phyloP scores from a whole-genome alignment of 1,140 invertebrate genomes.

The Vanessa tameamea region DNA sequence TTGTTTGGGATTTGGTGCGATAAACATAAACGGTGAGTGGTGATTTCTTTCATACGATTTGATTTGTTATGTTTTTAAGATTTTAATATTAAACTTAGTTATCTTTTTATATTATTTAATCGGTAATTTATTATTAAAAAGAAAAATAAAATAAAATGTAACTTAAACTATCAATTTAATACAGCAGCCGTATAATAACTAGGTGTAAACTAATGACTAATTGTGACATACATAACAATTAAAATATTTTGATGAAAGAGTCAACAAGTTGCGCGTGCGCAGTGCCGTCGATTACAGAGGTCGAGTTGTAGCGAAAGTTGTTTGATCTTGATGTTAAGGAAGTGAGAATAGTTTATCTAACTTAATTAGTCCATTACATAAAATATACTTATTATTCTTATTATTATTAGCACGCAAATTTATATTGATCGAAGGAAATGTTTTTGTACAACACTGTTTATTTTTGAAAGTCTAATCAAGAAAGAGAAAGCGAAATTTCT shows the following conservation, averaged over 20 bases:
- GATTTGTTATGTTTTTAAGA: background rate
- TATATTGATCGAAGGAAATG: no score
- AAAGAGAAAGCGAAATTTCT: conserved; percentile 1
- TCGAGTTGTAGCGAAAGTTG: conserved; percentile 67
- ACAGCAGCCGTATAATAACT: background rate
- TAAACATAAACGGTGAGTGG: conserved; percentile 74
- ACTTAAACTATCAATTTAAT: background rate
- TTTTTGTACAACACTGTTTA: background rate
- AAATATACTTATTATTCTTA: background rate
- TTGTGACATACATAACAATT: background rate
- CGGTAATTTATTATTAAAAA: background rate
- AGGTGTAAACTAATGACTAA: background rate
- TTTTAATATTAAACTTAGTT: background rate
- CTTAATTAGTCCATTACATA: background rate
- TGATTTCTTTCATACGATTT: conserved; percentile 44
- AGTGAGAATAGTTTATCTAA: conserved; percentile 40
- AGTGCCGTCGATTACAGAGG: conserved; percentile 35
- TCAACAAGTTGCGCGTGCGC: conserved; percentile 41
- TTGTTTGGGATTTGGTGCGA: conserved; percentile 75
- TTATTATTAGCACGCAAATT: no score
- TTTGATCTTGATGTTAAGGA: conserved; percentile 69
- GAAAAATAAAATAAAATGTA: background rate
- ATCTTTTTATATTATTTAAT: conserved; percentile 1
- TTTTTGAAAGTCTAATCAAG: background rate
- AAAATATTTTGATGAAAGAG: conserved; percentile 1